A percentile compares a stretch with the other conserved stretches of the same genome.
These are phyloP conservation scores for Phocoena sinus DNA, from an alignment of 2,113 vertebrate genomes.

Conservation along the genomic window DNA sequence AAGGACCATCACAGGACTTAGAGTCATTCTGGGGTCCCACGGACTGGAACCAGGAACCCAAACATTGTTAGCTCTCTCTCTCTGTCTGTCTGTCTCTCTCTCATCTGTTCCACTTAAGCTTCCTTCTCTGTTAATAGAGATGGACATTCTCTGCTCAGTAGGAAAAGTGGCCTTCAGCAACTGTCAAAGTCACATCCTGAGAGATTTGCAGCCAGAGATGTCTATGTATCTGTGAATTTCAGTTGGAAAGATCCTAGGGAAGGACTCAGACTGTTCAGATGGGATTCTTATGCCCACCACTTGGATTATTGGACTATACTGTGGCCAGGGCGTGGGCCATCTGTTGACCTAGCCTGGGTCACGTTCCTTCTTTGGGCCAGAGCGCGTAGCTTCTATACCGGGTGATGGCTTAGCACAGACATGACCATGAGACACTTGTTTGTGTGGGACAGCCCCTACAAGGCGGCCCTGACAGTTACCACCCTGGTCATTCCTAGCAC, in stretches of 20 bases:
- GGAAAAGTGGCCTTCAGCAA: neutral
- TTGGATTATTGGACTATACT: neutral
- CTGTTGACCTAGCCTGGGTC: neutral
- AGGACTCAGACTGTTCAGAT: neutral
- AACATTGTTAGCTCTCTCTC: neutral
- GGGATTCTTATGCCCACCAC: accelerated
- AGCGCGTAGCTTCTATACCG: neutral
- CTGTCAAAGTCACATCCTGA: neutral
- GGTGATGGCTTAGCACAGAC: neutral
- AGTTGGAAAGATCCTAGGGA: neutral
- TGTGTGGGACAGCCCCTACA: neutral
- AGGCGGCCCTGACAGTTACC: neutral
- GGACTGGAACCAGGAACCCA: neutral
- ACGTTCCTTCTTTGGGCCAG: neutral
- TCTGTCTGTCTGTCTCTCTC: too few species aligned
- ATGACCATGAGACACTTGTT: neutral
- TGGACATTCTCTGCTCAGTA: neutral
- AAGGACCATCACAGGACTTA: neutral
- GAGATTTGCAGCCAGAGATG: neutral
- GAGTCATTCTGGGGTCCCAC: neutral
- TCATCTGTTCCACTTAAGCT: neutral
- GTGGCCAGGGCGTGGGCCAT: too few species aligned
- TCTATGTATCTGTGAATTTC: neutral
- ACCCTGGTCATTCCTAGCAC: neutral
- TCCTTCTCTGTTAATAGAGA: neutral